Evolutionary conservation across 2,113 vertebrate genomes (phyloP), one percentile per base, ranked within the genome.

Genomic region (Carassius auratus): DNA sequence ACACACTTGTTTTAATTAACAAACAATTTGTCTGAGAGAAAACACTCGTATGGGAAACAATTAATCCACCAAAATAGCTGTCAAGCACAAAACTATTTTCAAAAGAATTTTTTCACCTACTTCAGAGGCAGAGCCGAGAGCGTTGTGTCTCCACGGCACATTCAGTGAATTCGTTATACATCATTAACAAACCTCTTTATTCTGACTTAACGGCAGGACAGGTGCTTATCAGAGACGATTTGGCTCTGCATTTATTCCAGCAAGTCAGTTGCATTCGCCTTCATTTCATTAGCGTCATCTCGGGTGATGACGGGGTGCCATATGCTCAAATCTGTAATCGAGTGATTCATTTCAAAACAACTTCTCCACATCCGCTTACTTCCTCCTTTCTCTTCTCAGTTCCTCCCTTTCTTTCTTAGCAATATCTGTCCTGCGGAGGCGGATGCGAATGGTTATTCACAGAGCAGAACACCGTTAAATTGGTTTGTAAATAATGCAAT

Each of bases 401-500:
- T 71, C 71, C 19, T 48, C 62, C 85, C 80, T 8, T 59, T 77
- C 71, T 91, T 81, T 89, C 81, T 90, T 89, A 86, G 81, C 88
- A 85, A 66, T 81, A 91, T 88, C 88, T 85, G 89, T 87, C 76
- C 57, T 17, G 33, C 59, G 83, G 26, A 83, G 88, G 82, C 17
- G 77, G 69, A 74, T 19, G n/a, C 5, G 57, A 23, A 15, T 23
- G 71, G 55, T 86, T 62, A 12, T 85, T 85, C 76, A 83, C 87
- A 85, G 75, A 91, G 89, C 69, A 52, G 81, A 73, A 81, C 80
- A 36, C 81, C 91, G 90, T 89, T 92, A 93, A 92, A 94, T 93
- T 93, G 92, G 89, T 77, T 89, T 30, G 80, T 94, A 90, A 93
- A 94, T 95, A 92, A 95, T 94, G 93, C 80, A 95, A 92, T 91